Percentiles rank a stretch among this genome's conserved stretches.
These are phyloP conservation scores for Ageneiosus marmoratus DNA, from an alignment of 2,113 vertebrate genomes.

Conservation along the genomic window DNA sequence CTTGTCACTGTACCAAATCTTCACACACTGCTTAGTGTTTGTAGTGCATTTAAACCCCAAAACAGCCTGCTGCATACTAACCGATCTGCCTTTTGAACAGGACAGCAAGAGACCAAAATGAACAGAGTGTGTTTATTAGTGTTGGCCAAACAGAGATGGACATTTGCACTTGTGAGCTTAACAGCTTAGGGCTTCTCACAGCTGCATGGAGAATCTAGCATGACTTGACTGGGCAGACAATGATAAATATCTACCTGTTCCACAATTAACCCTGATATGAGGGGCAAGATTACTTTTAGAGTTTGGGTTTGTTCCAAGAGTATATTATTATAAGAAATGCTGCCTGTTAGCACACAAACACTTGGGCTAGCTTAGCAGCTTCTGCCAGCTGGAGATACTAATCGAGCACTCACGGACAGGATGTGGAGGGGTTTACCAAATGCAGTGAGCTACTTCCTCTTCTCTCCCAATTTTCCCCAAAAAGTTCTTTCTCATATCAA, in stretches of 20 bases:
- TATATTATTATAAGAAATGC: background rate
- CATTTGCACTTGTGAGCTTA: conserved; percentile 28
- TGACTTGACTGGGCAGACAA: conserved; percentile 1
- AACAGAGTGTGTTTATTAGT: conserved; percentile 47
- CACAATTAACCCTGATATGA: conserved; percentile 18
- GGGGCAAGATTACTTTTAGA: conserved; percentile 12
- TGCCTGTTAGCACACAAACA: background rate
- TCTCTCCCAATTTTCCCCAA: conserved; percentile 50
- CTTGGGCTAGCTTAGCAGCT: conserved; percentile 15
- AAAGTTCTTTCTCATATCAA: conserved; percentile 55
- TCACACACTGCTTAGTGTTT: conserved; percentile 56
- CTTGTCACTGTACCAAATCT: conserved; percentile 62
- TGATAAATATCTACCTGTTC: conserved; percentile 10
- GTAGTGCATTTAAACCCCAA: conserved; percentile 65
- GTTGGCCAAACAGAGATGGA: conserved; percentile 36
- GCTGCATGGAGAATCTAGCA: background rate
- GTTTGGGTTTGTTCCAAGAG: conserved; percentile 11
- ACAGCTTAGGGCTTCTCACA: background rate
- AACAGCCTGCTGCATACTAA: conserved; percentile 52
- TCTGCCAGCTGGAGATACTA: conserved; percentile 54
- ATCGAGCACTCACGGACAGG: conserved; percentile 54
- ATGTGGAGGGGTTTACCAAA: conserved; percentile 56
- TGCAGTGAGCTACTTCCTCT: conserved; percentile 49
- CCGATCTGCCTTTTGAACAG: conserved; percentile 16
- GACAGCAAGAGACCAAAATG: conserved; percentile 33